phyloP scores from a whole-genome alignment of 2,113 vertebrate species.

The Garra rufa region DNA sequence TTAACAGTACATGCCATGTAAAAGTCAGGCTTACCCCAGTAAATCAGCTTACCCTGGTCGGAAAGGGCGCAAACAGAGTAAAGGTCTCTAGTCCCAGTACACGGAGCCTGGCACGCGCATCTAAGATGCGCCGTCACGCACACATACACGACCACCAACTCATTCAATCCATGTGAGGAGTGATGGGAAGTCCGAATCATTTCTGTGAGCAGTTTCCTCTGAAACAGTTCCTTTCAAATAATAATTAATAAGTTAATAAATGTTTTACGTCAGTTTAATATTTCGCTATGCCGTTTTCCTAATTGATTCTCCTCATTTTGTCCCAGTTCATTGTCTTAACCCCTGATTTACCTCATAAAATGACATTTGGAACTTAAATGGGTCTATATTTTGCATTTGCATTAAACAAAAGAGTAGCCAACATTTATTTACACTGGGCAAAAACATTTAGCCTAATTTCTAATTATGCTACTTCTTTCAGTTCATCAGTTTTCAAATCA shows the following conservation, averaged over 20 bases:
- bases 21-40: neutral
- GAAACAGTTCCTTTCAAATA: neutral
- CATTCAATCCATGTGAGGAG: neutral
- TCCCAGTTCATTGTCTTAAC: neutral
- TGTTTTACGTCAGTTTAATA: neutral
- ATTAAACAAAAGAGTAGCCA: neutral
- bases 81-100: neutral
- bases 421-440: neutral
- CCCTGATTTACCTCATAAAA: neutral
- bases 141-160: neutral
- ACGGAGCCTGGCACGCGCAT: neutral
- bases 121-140: neutral
- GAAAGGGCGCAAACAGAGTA: neutral
- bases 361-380: neutral
- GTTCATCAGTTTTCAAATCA: neutral
- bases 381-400: neutral
- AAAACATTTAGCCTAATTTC: neutral
- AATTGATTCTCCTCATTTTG: neutral
- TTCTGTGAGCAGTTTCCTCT: neutral
- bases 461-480: neutral
- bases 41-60: constrained; percentile 10
- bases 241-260: neutral
- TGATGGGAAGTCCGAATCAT: neutral
- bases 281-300: neutral
- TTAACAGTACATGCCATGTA: constrained; percentile 9